These are phyloP conservation scores for Lordiphosa collinella DNA, from an alignment of 1,140 invertebrate species.

Conservation along the genomic window DNA sequence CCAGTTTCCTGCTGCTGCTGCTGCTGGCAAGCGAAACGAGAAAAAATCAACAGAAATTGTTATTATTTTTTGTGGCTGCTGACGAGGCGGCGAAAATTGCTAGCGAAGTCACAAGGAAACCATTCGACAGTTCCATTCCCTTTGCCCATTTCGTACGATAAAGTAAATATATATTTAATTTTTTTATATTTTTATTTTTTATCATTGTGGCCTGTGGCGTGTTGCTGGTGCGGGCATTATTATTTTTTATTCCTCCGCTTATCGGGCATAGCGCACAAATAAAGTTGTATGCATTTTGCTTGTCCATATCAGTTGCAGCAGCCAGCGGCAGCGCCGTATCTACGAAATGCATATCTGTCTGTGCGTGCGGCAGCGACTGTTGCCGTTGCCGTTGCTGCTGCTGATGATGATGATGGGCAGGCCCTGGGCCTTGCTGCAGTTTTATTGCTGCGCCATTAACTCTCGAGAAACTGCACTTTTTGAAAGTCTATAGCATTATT, in stretches of 20 bases:
- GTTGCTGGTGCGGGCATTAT: constrained; percentile 24
- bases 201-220: constrained; percentile 40
- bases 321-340: constrained; percentile 21
- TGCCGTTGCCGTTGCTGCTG: constrained; percentile 14
- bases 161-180: constrained; percentile 55
- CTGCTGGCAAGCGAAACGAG: constrained; percentile 29
- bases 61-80: constrained; percentile 33
- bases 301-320: constrained; percentile 37
- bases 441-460: constrained; percentile 55
- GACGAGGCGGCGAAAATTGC: constrained; percentile 52
- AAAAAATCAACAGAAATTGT: constrained; percentile 40
- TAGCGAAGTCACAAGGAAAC: constrained; percentile 46
- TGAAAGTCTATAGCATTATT: constrained; percentile 42
- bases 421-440: constrained; percentile 32
- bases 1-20: constrained; percentile 34
- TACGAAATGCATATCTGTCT: constrained; percentile 48
- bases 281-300: constrained; percentile 65
- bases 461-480: constrained; percentile 41
- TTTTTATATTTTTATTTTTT: constrained; percentile 26
- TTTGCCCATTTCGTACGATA: constrained; percentile 51
- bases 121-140: constrained; percentile 24
- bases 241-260: constrained; percentile 44
- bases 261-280: constrained; percentile 49
- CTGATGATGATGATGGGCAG: background rate
- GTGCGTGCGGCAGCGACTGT: constrained; percentile 9